Evolutionary conservation across 2,113 vertebrate species (phyloP), one percentile per base, ranked within the genome.

Genomic region (Triplophysa dalaica): DNA sequence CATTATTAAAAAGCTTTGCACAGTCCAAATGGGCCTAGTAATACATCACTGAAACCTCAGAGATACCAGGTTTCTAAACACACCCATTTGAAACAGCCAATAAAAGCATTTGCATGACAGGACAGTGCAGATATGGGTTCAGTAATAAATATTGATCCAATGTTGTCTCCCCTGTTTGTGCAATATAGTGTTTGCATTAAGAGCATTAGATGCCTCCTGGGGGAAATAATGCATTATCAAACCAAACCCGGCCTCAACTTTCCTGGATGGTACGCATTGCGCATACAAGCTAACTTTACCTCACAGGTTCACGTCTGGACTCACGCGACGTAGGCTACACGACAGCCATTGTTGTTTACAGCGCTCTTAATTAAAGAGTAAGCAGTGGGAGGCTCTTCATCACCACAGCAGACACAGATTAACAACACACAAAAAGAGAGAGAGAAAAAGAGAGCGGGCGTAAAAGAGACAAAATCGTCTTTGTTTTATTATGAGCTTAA

Each of bases 401-500:
- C 81, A 77, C 58, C 77, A 50, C 70, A 61, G 48, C 69, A 64
- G 69, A 75, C 29, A 43, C 48, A 65, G 65, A 78, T 78, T 74
- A 77, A 75, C 50, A 14, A 17, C 16, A 33, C 48, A 12, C 48
- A 66, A 63, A 29, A 75, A n/a, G 21, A 75, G 13, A 38, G 19
- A 56, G 24, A 7, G 12, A 52, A 62, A 24, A 73, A 79, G 60
- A 43, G 58, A 58, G 41, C 41, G 63, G 62, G 33, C 33, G 33
- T 38, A 38, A 38, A 38, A 62, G 70, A 79, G 48, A 75, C n/a
- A 29, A 41, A 62, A 69, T 26, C 17, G 50, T 79, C 74, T 84
- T 83, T 84, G 83, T 85, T 86, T 85, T 70, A 83, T 81, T 77
- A 52, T 50, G 22, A 54, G 81, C 83, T 82, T 87, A 88, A 88